These are phyloP conservation scores for Eptatretus burgeri DNA, from an alignment of 2,113 vertebrate species.

Conservation along the genomic window DNA sequence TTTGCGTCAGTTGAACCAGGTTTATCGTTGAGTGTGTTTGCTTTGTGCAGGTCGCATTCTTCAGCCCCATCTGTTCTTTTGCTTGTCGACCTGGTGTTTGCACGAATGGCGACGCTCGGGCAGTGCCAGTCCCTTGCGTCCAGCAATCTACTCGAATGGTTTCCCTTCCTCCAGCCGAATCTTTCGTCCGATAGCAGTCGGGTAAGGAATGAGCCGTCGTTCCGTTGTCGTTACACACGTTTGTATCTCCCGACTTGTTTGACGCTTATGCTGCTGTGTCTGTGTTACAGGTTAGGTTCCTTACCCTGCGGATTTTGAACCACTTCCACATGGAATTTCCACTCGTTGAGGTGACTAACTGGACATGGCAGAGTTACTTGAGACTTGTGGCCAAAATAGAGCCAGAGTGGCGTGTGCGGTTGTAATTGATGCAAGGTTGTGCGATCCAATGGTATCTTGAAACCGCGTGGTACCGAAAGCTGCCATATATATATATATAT, in stretches of 20 bases:
- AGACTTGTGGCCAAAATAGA: no score
- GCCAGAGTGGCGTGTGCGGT: no score
- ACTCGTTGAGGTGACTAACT: neutral
- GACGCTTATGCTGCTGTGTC: constrained; percentile 9
- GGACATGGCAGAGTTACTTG: no score
- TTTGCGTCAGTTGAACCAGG: no score
- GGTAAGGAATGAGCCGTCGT: neutral
- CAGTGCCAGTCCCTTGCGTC: constrained; percentile 33
- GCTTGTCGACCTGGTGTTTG: constrained; percentile 60
- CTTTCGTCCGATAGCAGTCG: constrained; percentile 31
- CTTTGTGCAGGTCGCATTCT: constrained; percentile 19
- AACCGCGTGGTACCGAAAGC: no score
- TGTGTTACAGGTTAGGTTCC: constrained; percentile 36
- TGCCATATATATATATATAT: no score
- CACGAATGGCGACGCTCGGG: constrained; percentile 43
- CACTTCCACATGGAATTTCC: constrained; percentile 38
- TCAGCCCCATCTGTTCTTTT: constrained; percentile 37
- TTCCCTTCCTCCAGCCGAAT: constrained; percentile 35
- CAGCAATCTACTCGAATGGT: constrained; percentile 30
- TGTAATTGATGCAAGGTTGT: no score
- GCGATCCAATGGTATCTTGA: no score
- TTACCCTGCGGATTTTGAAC: constrained; percentile 53
- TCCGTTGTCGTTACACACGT: constrained; percentile 29
- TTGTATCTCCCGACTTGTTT: neutral
- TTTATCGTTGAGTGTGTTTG: no score